Percentiles rank a stretch among this genome's conserved stretches.
phyloP scores from a whole-genome alignment of 2,113 vertebrate genomes.

The Dermatemys mawii region DNA sequence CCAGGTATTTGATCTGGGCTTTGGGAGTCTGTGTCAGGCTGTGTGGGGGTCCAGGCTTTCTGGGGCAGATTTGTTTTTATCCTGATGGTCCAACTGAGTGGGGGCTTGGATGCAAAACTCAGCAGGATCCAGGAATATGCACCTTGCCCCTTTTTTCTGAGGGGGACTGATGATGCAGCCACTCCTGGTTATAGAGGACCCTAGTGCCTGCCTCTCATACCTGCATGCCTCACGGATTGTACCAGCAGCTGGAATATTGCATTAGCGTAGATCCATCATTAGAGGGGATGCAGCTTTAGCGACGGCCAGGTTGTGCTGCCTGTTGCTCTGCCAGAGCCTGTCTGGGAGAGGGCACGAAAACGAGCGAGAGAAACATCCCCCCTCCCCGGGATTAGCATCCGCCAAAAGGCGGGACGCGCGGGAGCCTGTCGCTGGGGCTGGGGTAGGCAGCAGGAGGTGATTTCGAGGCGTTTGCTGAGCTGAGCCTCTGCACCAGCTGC shows the following conservation, averaged over 20 bases:
- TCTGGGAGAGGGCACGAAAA: background rate
- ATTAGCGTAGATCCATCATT: background rate
- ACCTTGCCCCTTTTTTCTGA: background rate
- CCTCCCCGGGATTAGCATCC: background rate
- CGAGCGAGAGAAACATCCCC: background rate
- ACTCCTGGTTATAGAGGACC: background rate
- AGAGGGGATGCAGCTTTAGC: background rate
- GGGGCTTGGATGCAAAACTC: background rate
- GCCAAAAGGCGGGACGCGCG: background rate
- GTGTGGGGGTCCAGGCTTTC: background rate
- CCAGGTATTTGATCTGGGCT: too few relatives aligned
- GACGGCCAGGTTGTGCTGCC: background rate
- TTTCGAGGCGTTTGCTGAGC: background rate
- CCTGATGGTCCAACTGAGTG: background rate
- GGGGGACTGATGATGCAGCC: background rate
- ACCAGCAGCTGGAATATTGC: background rate
- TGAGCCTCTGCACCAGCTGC: background rate
- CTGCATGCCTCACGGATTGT: background rate
- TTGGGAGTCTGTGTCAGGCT: rapidly evolving
- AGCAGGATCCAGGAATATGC: background rate
- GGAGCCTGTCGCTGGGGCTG: background rate
- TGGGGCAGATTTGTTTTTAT: background rate
- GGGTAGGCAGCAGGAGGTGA: background rate
- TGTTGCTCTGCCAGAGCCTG: background rate
- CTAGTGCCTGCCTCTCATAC: background rate